Conservation (phyloP, 2,113 vertebrate genomes). For the Toxotes jaculatrix region DNA sequence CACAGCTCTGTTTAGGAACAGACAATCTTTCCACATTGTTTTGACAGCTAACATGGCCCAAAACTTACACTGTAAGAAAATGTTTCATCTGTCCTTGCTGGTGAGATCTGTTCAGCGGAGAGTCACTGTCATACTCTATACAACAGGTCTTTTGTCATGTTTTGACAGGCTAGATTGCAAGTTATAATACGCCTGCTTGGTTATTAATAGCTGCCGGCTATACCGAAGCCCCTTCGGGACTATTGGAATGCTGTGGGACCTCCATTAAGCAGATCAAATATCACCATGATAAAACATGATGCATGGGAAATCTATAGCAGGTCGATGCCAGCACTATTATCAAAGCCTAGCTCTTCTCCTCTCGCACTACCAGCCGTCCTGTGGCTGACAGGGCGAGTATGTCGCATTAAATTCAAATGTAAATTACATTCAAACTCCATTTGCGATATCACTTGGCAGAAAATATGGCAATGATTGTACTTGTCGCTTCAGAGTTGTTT, state of each 20-base stretch:
- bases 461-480: constrained; percentile 3
- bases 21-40: not conserved
- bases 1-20: not conserved
- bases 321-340: not conserved
- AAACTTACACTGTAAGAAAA: constrained; percentile 7
- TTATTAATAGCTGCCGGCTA: constrained; percentile 30
- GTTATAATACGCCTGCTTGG: constrained; percentile 3
- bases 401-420: constrained; percentile 26
- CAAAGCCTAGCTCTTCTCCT: constrained; percentile 7
- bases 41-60: not conserved
- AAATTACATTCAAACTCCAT: constrained; percentile 14
- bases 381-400: not conserved
- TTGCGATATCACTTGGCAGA: constrained; percentile 11
- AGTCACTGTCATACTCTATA: constrained; percentile 8
- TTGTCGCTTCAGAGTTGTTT: not conserved
- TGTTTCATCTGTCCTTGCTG: not conserved
- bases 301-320: constrained; percentile 36
- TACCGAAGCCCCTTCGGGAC: not conserved
- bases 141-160: not conserved
- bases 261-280: constrained; percentile 57
- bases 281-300: constrained; percentile 39
- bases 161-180: not conserved
- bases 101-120: not conserved
- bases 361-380: constrained; percentile 14
- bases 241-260: not conserved